Base-by-base conservation (phyloP, 2,888 invertebrate genomes). In the Pocota personata region DNA sequence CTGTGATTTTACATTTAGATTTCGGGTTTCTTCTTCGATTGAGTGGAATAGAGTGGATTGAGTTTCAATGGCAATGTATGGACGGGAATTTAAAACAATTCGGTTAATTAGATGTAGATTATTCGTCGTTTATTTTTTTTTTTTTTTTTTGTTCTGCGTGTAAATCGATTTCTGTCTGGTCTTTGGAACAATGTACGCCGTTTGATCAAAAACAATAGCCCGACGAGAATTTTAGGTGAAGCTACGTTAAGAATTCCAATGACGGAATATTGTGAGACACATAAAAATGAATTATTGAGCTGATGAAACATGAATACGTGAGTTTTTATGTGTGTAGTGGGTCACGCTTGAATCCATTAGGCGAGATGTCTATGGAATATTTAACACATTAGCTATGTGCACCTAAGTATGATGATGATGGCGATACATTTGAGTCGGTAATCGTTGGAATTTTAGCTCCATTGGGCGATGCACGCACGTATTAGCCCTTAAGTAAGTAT, bases 71-170 rank as follows among this genome's bases (percentile, higher is more conserved):
- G 12, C 24, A 16, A 40, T 30, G 46, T 32, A 46, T 32, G 32
- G 10, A 14, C 37, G 37, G 37, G 60, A 50, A 10, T 37, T 60
- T 16, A 27, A 58, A 58, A 72, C 16, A 72, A 60, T 72, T 72
- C 72, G 48, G 48, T 72, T 72, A 72, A 60, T 72, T 60, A 60
- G 72, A 72, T 72, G 60, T 27, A 60, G 48, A 60, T 72, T 72
- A 72, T 50, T 48, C 72, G 57, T 30, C 30, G 32, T 5, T 69
- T 19, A 19, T 30, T 6, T n/a, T 8, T 35, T 32, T 48, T 19
- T 32, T 7, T 10, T 35, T n/a, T 1, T 3, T 4, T 14, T 5
- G 7, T n/a, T 64, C 7, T 16, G 4, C 0, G 12, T 48, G 24
- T 27, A 7, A 52, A 52, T 52, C 30, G 52, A 52, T 52, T 52